Evolutionary conservation across 2,113 vertebrate species (phyloP).

Genomic region (Callaeas wilsoni): DNA sequence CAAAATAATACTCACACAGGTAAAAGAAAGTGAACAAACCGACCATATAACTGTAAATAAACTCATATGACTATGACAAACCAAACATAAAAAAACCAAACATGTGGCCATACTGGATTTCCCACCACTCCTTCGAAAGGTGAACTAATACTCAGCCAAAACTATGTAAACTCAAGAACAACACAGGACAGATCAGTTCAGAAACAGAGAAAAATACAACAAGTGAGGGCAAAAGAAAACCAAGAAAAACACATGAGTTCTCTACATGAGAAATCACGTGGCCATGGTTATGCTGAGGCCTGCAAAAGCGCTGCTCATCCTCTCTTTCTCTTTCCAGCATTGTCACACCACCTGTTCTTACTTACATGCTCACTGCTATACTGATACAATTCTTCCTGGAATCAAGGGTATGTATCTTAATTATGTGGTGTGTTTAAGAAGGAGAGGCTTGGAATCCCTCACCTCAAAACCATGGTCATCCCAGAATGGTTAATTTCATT

Average conservation of each 20-base stretch:
- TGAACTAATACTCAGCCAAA: not conserved
- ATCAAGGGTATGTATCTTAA: not conserved
- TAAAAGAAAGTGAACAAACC: not conserved
- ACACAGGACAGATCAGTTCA: not conserved
- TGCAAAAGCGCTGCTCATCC: not conserved
- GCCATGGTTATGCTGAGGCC: not conserved
- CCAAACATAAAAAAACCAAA: not conserved
- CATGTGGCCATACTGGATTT: not conserved
- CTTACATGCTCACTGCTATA: not conserved
- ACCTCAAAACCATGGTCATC: not conserved
- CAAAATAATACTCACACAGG: not conserved
- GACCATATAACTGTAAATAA: not conserved
- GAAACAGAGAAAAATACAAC: not conserved
- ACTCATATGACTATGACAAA: not conserved
- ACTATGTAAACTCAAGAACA: not conserved
- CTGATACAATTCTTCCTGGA: not conserved
- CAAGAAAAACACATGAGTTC: not conserved
- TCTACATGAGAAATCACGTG: not conserved
- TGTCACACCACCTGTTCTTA: not conserved
- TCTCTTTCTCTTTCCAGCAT: not conserved
- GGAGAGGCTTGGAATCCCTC: not conserved
- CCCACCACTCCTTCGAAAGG: not conserved
- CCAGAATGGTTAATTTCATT: not conserved
- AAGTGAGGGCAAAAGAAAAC: not conserved
- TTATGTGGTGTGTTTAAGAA: not conserved